phyloP scores from a whole-genome alignment of 1,140 invertebrate genomes.

The Drosophila lini region DNA sequence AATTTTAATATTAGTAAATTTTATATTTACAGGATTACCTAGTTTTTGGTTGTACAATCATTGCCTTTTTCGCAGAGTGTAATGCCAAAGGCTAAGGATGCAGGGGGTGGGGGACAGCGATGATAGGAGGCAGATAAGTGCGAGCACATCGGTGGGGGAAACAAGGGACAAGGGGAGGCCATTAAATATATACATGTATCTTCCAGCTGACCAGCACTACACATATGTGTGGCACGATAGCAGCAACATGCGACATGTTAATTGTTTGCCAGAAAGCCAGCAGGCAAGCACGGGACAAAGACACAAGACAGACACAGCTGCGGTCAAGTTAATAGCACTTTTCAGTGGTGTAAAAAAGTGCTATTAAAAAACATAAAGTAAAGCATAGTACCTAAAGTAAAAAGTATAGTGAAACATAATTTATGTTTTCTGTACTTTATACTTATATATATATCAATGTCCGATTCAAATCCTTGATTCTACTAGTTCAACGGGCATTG shows the following conservation, averaged over 20 bases:
- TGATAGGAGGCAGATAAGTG: constrained; percentile 17
- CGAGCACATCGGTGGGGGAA: not conserved
- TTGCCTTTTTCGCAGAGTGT: not conserved
- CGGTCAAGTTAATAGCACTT: constrained; percentile 11
- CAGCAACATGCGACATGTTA: constrained; percentile 59
- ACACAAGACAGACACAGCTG: constrained; percentile 8
- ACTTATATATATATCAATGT: no score
- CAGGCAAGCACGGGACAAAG: constrained; percentile 21
- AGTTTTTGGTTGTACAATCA: not conserved
- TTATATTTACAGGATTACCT: no score
- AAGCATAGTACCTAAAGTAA: no score
- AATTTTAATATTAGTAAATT: no score
- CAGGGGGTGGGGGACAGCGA: constrained; percentile 2
- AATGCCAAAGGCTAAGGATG: constrained; percentile 3
- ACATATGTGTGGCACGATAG: constrained; percentile 25
- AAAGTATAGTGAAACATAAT: no score
- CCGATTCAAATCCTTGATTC: not conserved
- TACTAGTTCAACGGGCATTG: not conserved
- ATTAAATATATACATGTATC: constrained; percentile 37
- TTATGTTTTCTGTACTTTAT: no score
- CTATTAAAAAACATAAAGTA: no score
- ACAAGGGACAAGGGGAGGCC: constrained; percentile 7
- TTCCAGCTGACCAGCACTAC: constrained; percentile 20
- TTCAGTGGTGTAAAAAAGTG: not conserved
- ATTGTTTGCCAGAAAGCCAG: constrained; percentile 47